A percentile compares a stretch with the other conserved stretches of the same genome.
Evolutionary conservation across 2,888 invertebrate genomes (phyloP).

Genomic region (Acleris emargana): DNA sequence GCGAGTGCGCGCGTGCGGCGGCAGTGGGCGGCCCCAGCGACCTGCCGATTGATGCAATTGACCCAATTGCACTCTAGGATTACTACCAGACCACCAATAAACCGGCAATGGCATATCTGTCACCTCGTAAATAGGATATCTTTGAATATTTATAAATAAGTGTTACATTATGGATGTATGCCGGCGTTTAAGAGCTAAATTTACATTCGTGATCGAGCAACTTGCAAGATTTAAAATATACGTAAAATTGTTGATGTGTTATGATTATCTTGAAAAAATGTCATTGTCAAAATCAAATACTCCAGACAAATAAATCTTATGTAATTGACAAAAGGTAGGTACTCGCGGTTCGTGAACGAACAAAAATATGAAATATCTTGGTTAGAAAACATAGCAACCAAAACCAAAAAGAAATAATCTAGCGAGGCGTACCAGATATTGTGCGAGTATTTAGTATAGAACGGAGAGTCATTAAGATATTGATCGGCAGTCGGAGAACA

Average conservation of each 20-base stretch:
- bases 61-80: slow-evolving; percentile 57
- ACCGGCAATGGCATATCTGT: slow-evolving; percentile 53
- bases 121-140: slow-evolving; percentile 28
- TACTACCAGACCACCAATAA: slow-evolving; percentile 40
- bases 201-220: neutral
- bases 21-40: slow-evolving; percentile 53
- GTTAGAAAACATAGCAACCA: neutral
- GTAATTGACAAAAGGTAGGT: neutral
- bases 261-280: no score
- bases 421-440: slow-evolving; percentile 9
- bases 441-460: slow-evolving; percentile 20
- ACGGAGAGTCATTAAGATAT: slow-evolving; percentile 22
- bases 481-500: slow-evolving; percentile 18
- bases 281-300: no score
- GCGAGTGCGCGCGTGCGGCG: slow-evolving; percentile 27
- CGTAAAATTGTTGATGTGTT: no score
- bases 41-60: slow-evolving; percentile 61
- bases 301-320: no score
- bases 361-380: neutral
- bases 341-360: neutral
- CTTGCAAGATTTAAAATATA: no score
- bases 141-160: neutral
- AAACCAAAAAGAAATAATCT: slow-evolving; percentile 7
- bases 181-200: neutral
- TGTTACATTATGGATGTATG: neutral